Conservation (phyloP, 2,797 vertebrate species). For the Astyanax mexicanus region DNA sequence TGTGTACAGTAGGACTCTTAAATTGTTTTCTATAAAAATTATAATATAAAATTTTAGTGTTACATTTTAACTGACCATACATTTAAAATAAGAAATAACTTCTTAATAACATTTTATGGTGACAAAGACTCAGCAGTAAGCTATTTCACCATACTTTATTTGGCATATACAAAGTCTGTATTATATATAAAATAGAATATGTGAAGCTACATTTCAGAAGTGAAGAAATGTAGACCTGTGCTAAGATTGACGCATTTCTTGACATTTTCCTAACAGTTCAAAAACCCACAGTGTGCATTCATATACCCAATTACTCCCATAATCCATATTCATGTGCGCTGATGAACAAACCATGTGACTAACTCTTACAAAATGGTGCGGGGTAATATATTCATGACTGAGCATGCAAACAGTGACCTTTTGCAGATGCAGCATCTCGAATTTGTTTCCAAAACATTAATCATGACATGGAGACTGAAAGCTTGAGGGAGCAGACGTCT, state of each 20-base stretch:
- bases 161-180: too few relatives aligned
- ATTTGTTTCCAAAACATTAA: constrained; percentile 50
- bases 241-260: neutral
- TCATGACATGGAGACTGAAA: constrained; percentile 44
- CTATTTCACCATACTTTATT: too few relatives aligned
- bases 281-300: neutral
- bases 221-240: neutral
- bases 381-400: constrained; percentile 33
- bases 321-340: constrained; percentile 3
- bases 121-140: too few relatives aligned
- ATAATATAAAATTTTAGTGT: too few relatives aligned
- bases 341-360: constrained; percentile 32
- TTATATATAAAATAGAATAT: too few relatives aligned
- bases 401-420: constrained; percentile 43
- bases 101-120: too few relatives aligned
- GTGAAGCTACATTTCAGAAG: too few relatives aligned
- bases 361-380: neutral
- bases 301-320: constrained; percentile 30
- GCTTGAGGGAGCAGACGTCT: constrained; percentile 34
- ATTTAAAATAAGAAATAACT: too few relatives aligned
- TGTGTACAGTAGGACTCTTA: too few relatives aligned
- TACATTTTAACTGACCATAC: too few relatives aligned
- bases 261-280: neutral
- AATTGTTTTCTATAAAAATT: too few relatives aligned
- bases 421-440: constrained; percentile 42